Base-by-base conservation (phyloP, 2,888 invertebrate genomes). In the Eupithecia subfuscata region DNA sequence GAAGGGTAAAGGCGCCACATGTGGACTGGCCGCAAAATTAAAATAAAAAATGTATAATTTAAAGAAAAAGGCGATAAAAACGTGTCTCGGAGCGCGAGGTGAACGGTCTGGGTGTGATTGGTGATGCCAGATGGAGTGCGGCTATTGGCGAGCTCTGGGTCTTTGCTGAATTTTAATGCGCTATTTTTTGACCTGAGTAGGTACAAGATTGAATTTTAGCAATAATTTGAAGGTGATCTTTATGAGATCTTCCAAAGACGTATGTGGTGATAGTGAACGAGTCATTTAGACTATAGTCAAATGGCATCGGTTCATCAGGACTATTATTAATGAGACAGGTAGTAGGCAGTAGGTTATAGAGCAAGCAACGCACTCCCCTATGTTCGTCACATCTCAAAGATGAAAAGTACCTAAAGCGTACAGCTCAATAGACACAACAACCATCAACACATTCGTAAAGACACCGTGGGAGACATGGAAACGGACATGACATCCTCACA, bases 1-100 rank as follows among this genome's bases (percentile, higher is more conserved):
- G 87, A 89, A 89, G 91, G 89, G 90, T 89, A 83, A 78, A 87
- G 87, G 89, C 91, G 89, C 91, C 92, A 93, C 88, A 88, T 92
- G 92, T 89, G 87, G 84, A 85, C 88, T 86, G 89, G 85, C 89
- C 87, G 90, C 89, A 79, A 88, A 90, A 88, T 87, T 84, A 88
- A 87, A 89, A 85, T 83, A 88, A 87, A 90, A 87, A 84, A 83
- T 85, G 85, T 85, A 83, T 83, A 82, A 83, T 82, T 82, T 83
- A 83, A 86, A 87, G 83, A 86, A 84, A 84, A 81, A 78, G 71
- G 64, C 72, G 77, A 83, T 81, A 83, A 87, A 56, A 85, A 83
- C 83, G 73, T 81, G 69, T 84, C 83, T 25, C 80, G 72, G 70
- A 81, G 78, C 72, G 43, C 56, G 88, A 90, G 90, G 90, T 90